Percentiles rank a stretch among this genome's conserved stretches.
Conservation (phyloP, 2,113 vertebrate genomes). For the Hyla sarda region DNA sequence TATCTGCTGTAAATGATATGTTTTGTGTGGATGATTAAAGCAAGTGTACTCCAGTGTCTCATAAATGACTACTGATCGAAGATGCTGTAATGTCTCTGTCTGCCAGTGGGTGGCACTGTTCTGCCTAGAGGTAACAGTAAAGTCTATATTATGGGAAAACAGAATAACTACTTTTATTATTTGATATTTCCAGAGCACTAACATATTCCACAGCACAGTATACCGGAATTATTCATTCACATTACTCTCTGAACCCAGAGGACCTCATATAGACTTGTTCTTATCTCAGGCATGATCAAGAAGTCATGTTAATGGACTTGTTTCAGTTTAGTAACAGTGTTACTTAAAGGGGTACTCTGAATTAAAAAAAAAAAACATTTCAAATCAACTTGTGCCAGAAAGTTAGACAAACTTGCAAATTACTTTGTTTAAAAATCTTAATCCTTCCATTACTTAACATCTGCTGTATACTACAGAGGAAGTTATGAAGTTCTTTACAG, state of each 20-base stretch:
- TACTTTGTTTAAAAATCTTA: no score
- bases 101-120: constrained; percentile 30
- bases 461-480: no score
- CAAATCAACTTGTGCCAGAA: no score
- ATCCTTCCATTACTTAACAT: no score
- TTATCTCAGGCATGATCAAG: not conserved
- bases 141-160: not conserved
- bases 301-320: not conserved
- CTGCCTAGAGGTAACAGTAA: not conserved
- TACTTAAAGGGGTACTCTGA: no score
- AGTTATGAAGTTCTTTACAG: no score
- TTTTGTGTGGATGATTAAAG: constrained; percentile 15
- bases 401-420: no score
- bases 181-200: no score
- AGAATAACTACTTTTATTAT: not conserved
- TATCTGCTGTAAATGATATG: not conserved
- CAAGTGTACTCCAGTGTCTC: not conserved
- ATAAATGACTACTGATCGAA: not conserved
- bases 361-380: no score
- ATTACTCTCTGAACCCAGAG: not conserved
- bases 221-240: no score
- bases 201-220: no score
- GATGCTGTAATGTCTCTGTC: not conserved
- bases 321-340: not conserved
- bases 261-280: not conserved